Base-by-base conservation (phyloP, 2,797 vertebrate genomes). In the Propithecus deckenii region DNA sequence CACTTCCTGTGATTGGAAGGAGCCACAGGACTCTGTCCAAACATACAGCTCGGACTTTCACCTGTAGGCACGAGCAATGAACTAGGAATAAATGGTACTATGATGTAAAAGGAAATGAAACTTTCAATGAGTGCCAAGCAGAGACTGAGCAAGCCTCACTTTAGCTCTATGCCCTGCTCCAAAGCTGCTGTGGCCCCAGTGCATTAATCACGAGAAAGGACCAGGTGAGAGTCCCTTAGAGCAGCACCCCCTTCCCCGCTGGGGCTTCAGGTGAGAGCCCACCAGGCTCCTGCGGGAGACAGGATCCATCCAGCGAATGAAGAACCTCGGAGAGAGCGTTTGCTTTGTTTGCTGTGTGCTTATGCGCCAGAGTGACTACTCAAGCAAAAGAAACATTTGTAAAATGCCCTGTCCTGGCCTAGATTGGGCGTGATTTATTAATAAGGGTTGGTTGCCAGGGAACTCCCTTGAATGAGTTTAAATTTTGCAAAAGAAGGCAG, bases 401-500 rank as follows among this genome's bases (percentile, higher is more conserved):
- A 55, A 91, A 84, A 91, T 52, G 79, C 48, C 69, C 78, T 25
- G 52, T 50, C 43, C 79, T 88, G 91, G 80, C 91, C 59, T 80
- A 63, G 71, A 78, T 14, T 23, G 72, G 75, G 71, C 48, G 3
- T 67, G 63, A 75, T 91, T 95, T 86, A 97, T 97, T 96, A 95
- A 95, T 88, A 97, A 84, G 85, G 76, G 55, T 32, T 74, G 63
- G 84, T 89, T 93, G 88, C 78, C 92, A 87, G 75, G 86, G 91
- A 95, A 85, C 48, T 91, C 91, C 92, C 84, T 75, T 89, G 78
- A 96, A 97, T 94, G 92, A 79, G 63, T 95, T 95, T 91, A 95
- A 93, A 89, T 93, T 95, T 97, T 93, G 71, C 92, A 91, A 80
- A 96, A 91, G 95, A 83, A 94, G 89, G 79, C 91, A 85, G 81